Conservation (phyloP, 2,888 invertebrate genomes). For the Melinaea menophilus region DNA sequence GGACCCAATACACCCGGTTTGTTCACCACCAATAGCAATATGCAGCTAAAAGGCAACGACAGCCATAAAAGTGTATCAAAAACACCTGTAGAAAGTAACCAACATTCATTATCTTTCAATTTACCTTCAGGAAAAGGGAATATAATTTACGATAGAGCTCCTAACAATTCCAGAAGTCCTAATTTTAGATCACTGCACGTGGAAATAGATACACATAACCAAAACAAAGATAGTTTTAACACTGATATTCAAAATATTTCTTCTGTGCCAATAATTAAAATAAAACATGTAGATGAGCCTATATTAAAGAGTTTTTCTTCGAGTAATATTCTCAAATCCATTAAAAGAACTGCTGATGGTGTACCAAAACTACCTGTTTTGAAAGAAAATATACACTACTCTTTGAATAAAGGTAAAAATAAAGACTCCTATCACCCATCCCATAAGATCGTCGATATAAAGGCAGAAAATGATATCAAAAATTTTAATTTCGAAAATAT, state of each 20-base stretch:
- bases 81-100: slow-evolving; percentile 44
- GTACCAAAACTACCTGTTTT: slow-evolving; percentile 52
- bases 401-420: slow-evolving; percentile 47
- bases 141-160: slow-evolving; percentile 48
- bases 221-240: slow-evolving; percentile 44
- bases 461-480: slow-evolving; percentile 57
- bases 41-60: slow-evolving; percentile 48
- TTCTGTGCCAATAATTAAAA: slow-evolving; percentile 60
- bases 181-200: slow-evolving; percentile 35
- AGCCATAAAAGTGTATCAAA: slow-evolving; percentile 41
- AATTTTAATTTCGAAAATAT: slow-evolving; percentile 74
- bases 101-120: slow-evolving; percentile 40
- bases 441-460: slow-evolving; percentile 46
- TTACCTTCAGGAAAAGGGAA: slow-evolving; percentile 41
- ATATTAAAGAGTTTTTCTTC: slow-evolving; percentile 44
- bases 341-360: slow-evolving; percentile 61
- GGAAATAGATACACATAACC: slow-evolving; percentile 50
- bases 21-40: slow-evolving; percentile 49
- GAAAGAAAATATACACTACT: slow-evolving; percentile 56
- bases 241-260: slow-evolving; percentile 46
- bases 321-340: slow-evolving; percentile 45
- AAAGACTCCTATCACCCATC: slow-evolving; percentile 44
- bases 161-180: slow-evolving; percentile 46
- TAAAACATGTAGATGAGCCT: slow-evolving; percentile 64
- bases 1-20: slow-evolving; percentile 83